phyloP scores from a whole-genome alignment of 2,113 vertebrate genomes.

The Siniperca chuatsi region DNA sequence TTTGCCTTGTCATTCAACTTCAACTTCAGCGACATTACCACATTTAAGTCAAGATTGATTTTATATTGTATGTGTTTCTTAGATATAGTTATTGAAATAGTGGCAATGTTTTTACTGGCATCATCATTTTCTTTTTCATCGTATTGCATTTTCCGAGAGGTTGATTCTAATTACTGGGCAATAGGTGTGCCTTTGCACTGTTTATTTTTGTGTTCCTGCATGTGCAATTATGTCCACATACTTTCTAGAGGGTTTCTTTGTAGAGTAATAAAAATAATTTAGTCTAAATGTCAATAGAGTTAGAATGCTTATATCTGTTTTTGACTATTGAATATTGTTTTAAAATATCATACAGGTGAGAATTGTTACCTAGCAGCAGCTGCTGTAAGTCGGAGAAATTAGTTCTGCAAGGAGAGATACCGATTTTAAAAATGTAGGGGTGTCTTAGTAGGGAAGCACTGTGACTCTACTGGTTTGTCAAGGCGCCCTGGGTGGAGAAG shows the following conservation, averaged over 20 bases:
- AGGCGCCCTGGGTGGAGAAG: background rate
- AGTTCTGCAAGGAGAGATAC: background rate
- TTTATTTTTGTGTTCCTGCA: background rate
- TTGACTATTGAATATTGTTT: background rate
- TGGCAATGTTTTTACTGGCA: too few species aligned
- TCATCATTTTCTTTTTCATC: too few species aligned
- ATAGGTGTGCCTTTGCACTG: background rate
- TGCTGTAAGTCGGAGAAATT: background rate
- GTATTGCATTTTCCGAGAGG: background rate
- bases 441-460: background rate
- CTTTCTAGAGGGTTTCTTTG: background rate
- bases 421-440: slow-evolving; percentile 8
- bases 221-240: background rate
- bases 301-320: background rate
- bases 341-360: background rate
- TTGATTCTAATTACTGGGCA: background rate
- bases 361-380: background rate
- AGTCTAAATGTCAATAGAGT: background rate
- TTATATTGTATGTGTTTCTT: too few species aligned
- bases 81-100: too few species aligned
- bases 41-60: too few species aligned
- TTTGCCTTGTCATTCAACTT: too few species aligned
- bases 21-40: too few species aligned
- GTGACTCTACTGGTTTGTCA: background rate
- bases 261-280: background rate